Evolutionary conservation across 2,888 invertebrate genomes (phyloP).

Genomic region (Tubulanus polymorphus): DNA sequence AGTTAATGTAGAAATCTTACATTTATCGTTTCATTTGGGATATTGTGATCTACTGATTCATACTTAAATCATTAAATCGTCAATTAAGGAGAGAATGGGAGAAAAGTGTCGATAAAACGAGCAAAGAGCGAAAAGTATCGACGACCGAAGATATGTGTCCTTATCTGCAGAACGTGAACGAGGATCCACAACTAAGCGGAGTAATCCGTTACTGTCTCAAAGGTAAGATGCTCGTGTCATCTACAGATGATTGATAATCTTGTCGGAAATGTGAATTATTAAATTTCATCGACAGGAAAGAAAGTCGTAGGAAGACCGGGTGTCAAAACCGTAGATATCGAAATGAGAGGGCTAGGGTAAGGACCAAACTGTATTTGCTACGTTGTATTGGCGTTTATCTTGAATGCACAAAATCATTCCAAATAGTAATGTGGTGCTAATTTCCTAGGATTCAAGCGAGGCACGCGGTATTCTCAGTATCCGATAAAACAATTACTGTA

Average conservation of each 20-base stretch:
- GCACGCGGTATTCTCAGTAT: not conserved
- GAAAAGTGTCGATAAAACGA: too few relatives aligned
- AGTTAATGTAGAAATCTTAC: too few relatives aligned
- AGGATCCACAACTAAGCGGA: constrained; percentile 36
- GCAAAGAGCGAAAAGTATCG: too few relatives aligned
- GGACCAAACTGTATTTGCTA: too few relatives aligned
- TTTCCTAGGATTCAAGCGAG: not conserved
- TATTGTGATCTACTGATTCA: too few relatives aligned
- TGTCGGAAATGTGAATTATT: not conserved
- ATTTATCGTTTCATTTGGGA: too few relatives aligned
- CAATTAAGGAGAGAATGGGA: constrained; percentile 30
- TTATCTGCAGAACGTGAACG: constrained; percentile 35
- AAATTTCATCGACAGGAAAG: not conserved
- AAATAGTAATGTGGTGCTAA: too few relatives aligned
- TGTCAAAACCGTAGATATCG: not conserved
- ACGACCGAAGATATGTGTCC: too few relatives aligned
- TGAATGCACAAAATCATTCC: too few relatives aligned
- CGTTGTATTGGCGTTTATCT: too few relatives aligned
- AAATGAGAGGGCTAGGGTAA: not conserved
- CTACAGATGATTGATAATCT: not conserved
- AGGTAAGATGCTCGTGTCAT: not conserved
- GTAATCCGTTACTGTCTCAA: constrained; percentile 30
- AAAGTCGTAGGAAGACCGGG: not conserved
- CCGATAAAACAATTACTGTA: not conserved
- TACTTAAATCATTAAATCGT: too few relatives aligned